Percentiles rank a stretch among this genome's conserved stretches.
These are phyloP conservation scores for Eupeodes latifasciatus DNA, from an alignment of 2,888 invertebrate species.

Conservation along the genomic window DNA sequence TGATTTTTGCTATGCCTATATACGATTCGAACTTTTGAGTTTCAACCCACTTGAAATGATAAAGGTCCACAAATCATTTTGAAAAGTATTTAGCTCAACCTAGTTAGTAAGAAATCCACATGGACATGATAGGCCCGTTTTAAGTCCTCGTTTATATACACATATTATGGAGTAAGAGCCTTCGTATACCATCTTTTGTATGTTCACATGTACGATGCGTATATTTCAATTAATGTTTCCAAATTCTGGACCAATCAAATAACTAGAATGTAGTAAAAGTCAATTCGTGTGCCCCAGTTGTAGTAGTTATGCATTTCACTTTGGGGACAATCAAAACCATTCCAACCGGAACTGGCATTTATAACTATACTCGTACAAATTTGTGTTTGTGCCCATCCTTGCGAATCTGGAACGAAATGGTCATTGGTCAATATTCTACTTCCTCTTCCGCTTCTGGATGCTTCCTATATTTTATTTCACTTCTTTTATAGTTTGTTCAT, in stretches of 20 bases:
- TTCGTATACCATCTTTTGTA: too few species aligned
- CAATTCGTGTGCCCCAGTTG: neutral
- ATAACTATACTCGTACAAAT: too few species aligned
- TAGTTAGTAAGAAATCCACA: too few species aligned
- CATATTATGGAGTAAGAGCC: too few species aligned
- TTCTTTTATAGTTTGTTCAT: neutral
- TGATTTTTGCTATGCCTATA: too few species aligned
- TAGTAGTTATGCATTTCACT: neutral
- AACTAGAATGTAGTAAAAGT: neutral
- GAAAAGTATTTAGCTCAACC: too few species aligned
- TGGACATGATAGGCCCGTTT: too few species aligned
- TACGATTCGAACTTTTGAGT: too few species aligned
- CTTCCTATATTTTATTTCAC: neutral
- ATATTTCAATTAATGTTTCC: neutral
- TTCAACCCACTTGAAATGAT: too few species aligned
- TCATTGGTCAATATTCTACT: neutral
- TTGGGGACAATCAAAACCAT: neutral
- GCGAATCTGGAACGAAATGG: conserved; percentile 10
- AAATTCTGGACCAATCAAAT: neutral
- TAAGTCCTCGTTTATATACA: too few species aligned
- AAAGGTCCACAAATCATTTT: too few species aligned
- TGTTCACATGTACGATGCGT: too few species aligned
- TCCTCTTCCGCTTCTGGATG: neutral
- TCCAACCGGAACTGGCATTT: neutral
- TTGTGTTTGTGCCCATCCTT: neutral